Evolutionary conservation across 2,113 vertebrate species (phyloP).

Genomic region (Ploceus nigricollis): DNA sequence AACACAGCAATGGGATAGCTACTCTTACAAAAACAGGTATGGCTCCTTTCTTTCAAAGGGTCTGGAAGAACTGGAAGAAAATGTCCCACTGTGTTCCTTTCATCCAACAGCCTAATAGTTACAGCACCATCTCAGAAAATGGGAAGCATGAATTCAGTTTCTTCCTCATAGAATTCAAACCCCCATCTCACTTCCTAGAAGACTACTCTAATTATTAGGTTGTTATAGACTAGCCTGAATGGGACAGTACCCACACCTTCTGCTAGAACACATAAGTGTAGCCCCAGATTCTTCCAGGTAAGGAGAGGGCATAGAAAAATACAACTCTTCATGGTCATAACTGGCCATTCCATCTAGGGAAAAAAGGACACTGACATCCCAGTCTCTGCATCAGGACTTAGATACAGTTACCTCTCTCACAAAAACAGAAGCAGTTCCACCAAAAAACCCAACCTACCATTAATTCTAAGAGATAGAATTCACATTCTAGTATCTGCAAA

Average conservation of each 20-base stretch:
- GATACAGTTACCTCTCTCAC: neutral
- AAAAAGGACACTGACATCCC: neutral
- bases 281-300: neutral
- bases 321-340: neutral
- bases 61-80: neutral
- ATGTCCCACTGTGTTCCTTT: neutral
- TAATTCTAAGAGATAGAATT: constrained; percentile 98
- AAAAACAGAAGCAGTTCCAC: neutral
- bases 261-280: fast-evolving
- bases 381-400: neutral
- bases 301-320: neutral
- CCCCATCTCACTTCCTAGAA: neutral
- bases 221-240: neutral
- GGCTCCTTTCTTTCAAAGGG: neutral
- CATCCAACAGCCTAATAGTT: neutral
- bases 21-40: neutral
- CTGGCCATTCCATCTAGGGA: neutral
- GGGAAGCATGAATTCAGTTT: neutral
- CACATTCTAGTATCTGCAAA: constrained; percentile 95
- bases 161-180: neutral
- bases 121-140: neutral
- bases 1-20: neutral
- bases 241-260: neutral
- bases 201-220: neutral
- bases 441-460: constrained; percentile 82